Evolutionary conservation across 2,888 invertebrate genomes (phyloP).

Genomic region (Pterostichus madidus): DNA sequence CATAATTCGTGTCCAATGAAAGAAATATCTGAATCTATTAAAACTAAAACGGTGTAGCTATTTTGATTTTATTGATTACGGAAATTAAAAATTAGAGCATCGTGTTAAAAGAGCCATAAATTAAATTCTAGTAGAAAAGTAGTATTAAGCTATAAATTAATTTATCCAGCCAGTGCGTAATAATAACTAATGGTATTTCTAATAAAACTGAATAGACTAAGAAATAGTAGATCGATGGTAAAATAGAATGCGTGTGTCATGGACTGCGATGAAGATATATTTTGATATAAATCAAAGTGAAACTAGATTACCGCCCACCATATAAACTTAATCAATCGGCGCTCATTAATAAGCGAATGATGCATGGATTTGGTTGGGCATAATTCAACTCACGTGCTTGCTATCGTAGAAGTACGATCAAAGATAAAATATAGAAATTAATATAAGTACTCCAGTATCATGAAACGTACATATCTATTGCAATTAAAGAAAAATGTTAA

Average conservation of each 20-base stretch:
- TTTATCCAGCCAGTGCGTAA: slow-evolving; percentile 35
- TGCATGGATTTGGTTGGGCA: slow-evolving; percentile 6
- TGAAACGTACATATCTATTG: too few relatives aligned
- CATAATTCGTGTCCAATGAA: too few relatives aligned
- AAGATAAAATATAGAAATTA: too few relatives aligned
- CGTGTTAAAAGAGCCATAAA: neutral
- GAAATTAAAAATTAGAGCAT: slow-evolving; percentile 11
- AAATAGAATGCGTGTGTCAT: slow-evolving; percentile 29
- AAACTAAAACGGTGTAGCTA: neutral
- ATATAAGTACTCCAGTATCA: too few relatives aligned
- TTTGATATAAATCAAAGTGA: slow-evolving; percentile 40
- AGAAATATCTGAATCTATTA: neutral
- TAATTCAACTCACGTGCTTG: slow-evolving; percentile 8
- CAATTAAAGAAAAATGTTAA: too few relatives aligned
- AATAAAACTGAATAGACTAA: slow-evolving; percentile 27
- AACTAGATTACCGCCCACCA: slow-evolving; percentile 54
- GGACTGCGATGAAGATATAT: slow-evolving; percentile 36
- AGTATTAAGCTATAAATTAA: slow-evolving; percentile 20
- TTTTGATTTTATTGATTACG: neutral
- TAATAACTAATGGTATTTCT: slow-evolving; percentile 44
- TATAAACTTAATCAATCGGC: slow-evolving; percentile 52
- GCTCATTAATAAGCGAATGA: slow-evolving; percentile 51
- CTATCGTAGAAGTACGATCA: neutral
- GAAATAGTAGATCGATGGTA: slow-evolving; percentile 29
- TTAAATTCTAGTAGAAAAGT: neutral